Percentiles rank a stretch among this genome's conserved stretches.
Conservation (phyloP, 2,888 invertebrate genomes). For the Drosophila koepferae region DNA sequence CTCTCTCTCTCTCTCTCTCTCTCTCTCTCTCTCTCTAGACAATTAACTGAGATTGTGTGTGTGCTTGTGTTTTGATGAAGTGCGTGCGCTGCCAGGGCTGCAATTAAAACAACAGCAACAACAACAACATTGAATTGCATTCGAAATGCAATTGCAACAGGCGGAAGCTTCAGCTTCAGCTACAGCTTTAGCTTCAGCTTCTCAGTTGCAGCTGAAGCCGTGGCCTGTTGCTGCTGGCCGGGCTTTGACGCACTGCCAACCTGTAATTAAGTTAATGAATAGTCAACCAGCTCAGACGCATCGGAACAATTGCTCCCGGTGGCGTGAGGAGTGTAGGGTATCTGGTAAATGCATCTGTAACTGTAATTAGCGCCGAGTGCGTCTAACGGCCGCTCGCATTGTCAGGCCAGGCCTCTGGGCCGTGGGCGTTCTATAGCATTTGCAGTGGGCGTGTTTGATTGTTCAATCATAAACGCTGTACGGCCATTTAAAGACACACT, state of each 20-base stretch:
- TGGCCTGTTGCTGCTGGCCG: constrained; percentile 29
- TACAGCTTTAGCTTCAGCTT: constrained; percentile 3
- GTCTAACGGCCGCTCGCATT: constrained; percentile 62
- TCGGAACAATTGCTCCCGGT: neutral
- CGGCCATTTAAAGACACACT: constrained; percentile 71
- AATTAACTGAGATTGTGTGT: constrained; percentile 1
- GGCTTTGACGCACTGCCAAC: constrained; percentile 65
- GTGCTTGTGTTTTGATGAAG: constrained; percentile 34
- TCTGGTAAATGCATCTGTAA: constrained; percentile 28
- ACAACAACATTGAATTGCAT: constrained; percentile 28
- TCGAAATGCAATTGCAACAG: constrained; percentile 52
- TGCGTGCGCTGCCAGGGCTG: constrained; percentile 45
- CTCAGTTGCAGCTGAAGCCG: neutral
- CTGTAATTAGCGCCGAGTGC: constrained; percentile 70
- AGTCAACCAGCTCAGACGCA: constrained; percentile 44
- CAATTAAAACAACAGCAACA: constrained; percentile 31
- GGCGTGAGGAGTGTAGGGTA: neutral
- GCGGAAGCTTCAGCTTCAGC: constrained; percentile 43
- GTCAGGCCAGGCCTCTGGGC: constrained; percentile 55
- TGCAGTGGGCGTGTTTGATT: constrained; percentile 70
- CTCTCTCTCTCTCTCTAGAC: neutral
- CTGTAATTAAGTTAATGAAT: constrained; percentile 70
- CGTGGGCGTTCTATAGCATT: constrained; percentile 61
- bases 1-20: neutral
- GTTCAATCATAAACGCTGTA: constrained; percentile 70